Percentiles rank a stretch among this genome's conserved stretches.
These are phyloP conservation scores for Seriola rivoliana DNA, from an alignment of 2,113 vertebrate species.

Conservation along the genomic window DNA sequence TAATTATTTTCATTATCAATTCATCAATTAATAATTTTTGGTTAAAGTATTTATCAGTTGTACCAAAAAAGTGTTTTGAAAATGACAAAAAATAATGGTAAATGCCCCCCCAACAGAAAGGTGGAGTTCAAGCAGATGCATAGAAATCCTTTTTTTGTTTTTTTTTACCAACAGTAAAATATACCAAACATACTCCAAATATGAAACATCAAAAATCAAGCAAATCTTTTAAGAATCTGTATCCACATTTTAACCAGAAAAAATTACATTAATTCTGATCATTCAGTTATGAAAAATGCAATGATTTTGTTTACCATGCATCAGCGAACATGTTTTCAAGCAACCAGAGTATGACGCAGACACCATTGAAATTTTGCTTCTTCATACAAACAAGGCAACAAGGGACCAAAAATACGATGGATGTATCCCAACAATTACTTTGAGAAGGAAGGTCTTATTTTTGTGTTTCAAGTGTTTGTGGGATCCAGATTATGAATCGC, in stretches of 20 bases:
- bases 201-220: neutral
- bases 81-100: too few relatives aligned
- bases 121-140: too few relatives aligned
- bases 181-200: neutral
- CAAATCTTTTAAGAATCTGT: neutral
- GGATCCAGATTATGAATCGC: neutral
- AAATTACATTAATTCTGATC: neutral
- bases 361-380: too few relatives aligned
- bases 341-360: neutral
- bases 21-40: neutral
- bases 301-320: neutral
- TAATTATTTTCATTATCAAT: neutral
- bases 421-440: neutral
- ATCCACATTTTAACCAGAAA: neutral
- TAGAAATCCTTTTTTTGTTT: too few relatives aligned
- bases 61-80: too few relatives aligned
- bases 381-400: neutral
- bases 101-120: too few relatives aligned
- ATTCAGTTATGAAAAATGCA: neutral
- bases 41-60: neutral
- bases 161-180: too few relatives aligned
- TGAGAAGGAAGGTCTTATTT: neutral
- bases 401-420: neutral
- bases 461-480: neutral
- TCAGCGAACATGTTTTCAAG: neutral